Evolutionary conservation across 64 coral and sea anemone genomes (phyloP), one percentile per base, ranked within the genome.

Genomic region (Platygyra sinensis): DNA sequence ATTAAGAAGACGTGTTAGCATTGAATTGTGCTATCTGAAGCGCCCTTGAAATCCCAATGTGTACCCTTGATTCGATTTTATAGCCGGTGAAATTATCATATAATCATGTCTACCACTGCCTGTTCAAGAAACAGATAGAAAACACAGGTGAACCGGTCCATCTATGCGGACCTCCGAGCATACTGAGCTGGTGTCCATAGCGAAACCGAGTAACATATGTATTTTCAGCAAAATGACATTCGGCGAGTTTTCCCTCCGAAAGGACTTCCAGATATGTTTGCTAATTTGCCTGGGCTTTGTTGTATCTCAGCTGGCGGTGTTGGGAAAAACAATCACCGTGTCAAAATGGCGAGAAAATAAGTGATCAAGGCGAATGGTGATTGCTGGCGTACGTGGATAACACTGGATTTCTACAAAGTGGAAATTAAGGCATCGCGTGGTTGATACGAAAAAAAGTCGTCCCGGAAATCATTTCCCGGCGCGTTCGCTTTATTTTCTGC

Each of bases 281-380:
- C 11, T 71, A 85, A 85, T 85, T 67, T 71, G 62, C 22, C 9
- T 71, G 1, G 33, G 62, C 81, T 51, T 83, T 83, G 80, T 83
- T 83, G 20, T 83, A 13, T 30, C 30, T 71, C 81, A 85, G 62
- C 62, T 85, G 81, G 81, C 60, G 63, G 62, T 72, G 52, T 27
- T 46, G 52, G 25, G 46, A 72, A 49, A 85, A 85, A 85, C 81
- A 85, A 85, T 80, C 52, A 36, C 57, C 78, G 78, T 80, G 78
- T 80, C 60, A 85, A 85, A 85, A 85, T 85, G 81, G 63, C 81
- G 81, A 33, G 63, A 85, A 85, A 77, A 85, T 36, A 85, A 51
- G 38, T 51, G 62, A 49, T 67, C 18, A 72, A 71, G 61, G 81
- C 36, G 62, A 71, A 24, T 24, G 67, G 20, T 36, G 62, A 33